phyloP scores from a whole-genome alignment of 2,797 vertebrate species.

The Tamandua tetradactyla region DNA sequence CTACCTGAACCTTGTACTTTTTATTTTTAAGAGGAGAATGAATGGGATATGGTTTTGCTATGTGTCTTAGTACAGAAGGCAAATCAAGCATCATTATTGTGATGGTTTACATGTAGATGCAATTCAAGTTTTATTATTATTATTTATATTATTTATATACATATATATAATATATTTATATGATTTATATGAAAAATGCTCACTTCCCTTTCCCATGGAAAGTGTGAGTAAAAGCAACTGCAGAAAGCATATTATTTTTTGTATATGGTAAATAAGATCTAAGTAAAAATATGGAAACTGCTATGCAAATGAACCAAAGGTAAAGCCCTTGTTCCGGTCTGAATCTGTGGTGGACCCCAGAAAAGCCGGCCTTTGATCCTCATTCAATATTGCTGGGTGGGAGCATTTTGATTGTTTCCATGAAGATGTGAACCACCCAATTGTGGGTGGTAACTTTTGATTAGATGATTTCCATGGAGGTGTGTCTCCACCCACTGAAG shows the following conservation, averaged over 20 bases:
- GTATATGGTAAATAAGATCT: neutral
- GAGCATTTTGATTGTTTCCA: no score
- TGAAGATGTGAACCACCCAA: no score
- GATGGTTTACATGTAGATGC: neutral
- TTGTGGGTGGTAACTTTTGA: no score
- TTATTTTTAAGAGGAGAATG: neutral
- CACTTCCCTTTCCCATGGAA: neutral
- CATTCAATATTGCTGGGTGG: no score
- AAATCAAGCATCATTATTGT: neutral
- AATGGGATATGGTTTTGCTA: neutral
- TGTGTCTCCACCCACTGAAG: no score
- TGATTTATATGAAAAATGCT: neutral
- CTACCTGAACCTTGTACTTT: neutral
- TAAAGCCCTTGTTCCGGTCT: no score
- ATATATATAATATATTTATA: no score
- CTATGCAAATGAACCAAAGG: neutral
- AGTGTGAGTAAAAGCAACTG: neutral
- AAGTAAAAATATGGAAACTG: neutral
- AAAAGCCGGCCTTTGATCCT: no score
- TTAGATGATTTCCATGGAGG: no score
- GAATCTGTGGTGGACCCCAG: no score
- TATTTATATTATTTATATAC: no score
- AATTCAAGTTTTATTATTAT: neutral
- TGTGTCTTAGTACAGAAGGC: neutral
- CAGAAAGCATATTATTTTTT: neutral